Percentiles rank a stretch among this genome's conserved stretches.
These are phyloP conservation scores for Pristionchus maxplancki DNA, from an alignment of 2,888 invertebrate species.

Conservation along the genomic window DNA sequence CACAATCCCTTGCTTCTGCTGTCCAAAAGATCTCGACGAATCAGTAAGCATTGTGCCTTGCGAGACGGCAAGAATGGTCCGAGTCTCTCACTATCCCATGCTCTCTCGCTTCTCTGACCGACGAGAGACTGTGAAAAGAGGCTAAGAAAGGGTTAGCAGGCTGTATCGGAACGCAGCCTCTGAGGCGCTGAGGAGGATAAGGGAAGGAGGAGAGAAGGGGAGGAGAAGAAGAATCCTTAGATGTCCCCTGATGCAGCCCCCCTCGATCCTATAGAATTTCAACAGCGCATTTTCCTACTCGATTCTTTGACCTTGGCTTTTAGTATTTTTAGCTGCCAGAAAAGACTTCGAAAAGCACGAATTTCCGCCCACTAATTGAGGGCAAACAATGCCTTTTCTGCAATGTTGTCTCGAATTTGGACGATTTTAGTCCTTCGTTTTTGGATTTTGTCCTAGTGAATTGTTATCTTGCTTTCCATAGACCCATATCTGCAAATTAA, in stretches of 20 bases:
- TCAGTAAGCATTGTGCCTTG: not conserved
- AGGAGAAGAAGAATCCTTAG: not conserved
- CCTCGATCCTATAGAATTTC: not conserved
- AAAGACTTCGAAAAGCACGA: not conserved
- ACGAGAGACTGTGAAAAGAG: not conserved
- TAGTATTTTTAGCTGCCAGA: slow-evolving; percentile 39
- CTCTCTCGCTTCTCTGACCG: not conserved
- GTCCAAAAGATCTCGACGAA: not conserved
- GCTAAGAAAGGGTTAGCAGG: not conserved
- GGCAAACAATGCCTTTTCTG: not conserved
- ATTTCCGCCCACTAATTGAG: not conserved
- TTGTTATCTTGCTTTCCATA: too few species aligned
- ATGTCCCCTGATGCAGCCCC: not conserved
- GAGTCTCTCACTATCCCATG: too few species aligned
- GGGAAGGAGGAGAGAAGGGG: not conserved
- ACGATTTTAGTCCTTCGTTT: not conserved
- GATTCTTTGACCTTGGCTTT: not conserved
- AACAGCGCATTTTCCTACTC: not conserved
- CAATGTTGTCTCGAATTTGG: not conserved
- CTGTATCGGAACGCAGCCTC: not conserved
- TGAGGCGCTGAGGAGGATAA: not conserved
- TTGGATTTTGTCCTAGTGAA: too few species aligned
- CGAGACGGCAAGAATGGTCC: not conserved
- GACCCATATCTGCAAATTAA: not conserved
- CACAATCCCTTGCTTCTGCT: not conserved